Evolutionary conservation across 2,797 vertebrate genomes (phyloP).

Genomic region (Tragopan temminckii): DNA sequence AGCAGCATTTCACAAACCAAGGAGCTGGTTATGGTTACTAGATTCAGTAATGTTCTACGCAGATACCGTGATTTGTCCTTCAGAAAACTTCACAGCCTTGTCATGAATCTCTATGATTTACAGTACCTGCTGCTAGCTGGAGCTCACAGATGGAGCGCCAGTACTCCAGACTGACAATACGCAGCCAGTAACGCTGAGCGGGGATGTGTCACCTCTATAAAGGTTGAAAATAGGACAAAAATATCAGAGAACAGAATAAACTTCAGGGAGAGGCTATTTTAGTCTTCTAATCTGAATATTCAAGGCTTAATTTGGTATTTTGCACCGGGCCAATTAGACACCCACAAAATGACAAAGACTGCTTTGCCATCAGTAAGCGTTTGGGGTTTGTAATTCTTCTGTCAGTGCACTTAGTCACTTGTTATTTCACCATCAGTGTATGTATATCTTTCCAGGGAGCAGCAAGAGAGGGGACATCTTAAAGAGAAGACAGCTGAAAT

Average conservation of each 20-base stretch:
- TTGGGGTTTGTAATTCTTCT: conserved; percentile 1
- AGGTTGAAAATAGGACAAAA: conserved; percentile 76
- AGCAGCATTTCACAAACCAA: neutral
- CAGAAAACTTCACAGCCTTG: conserved; percentile 69
- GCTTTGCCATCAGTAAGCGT: neutral
- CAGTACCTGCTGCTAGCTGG: conserved; percentile 75
- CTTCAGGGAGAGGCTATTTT: conserved; percentile 60
- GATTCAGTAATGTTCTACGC: conserved; percentile 17
- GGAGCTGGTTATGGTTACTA: neutral
- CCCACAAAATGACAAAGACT: conserved; percentile 48
- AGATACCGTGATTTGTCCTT: conserved; percentile 55
- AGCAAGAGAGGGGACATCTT: neutral
- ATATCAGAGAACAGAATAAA: conserved; percentile 67
- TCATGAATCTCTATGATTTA: conserved; percentile 77
- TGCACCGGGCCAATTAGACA: conserved; percentile 28
- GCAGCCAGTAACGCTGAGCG: conserved; percentile 53
- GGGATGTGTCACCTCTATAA: conserved; percentile 71
- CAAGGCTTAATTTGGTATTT: conserved; percentile 60
- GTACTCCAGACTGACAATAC: conserved; percentile 73
- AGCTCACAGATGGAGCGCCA: conserved; percentile 75
- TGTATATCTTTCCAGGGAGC: neutral
- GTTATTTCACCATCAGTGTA: conserved; percentile 14
- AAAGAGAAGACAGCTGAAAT: neutral
- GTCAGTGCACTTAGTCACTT: conserved; percentile 10
- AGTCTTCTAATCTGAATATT: conserved; percentile 38